Base-by-base conservation (phyloP, 2,888 invertebrate genomes). In the Embidobia sp. region DNA sequence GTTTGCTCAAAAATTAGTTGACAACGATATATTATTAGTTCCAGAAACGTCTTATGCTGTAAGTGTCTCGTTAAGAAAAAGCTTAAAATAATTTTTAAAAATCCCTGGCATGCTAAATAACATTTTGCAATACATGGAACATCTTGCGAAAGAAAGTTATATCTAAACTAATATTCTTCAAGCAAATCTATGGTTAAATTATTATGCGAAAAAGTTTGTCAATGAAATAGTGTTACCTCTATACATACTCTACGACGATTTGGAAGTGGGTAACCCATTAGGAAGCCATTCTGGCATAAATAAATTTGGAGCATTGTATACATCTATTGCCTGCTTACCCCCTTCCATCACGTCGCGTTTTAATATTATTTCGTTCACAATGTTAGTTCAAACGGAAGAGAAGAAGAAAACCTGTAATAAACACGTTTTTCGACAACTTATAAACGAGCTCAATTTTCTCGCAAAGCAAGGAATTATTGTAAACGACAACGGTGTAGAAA, bases 111-210 rank as follows among this genome's bases (percentile, higher is more conserved):
- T 18, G 6, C 18, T 16, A 4, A 35, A 35, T 4, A 3, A 13
- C 8, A 35, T 35, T 35, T 35, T 35, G 3, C 11, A n/a, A 18
- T 66, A 66, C 10, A 55, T 29, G n/a, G 37, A 66, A 7, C 7
- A 42, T 18, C 16, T 66, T 16, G 15, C 16, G 10, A 16, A 42
- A 53, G 15, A 67, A 19, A 31, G 7, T 13, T 7, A 18, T 31
- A 67, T 55, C n/a, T 15, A 44, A 16, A 26, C 11, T 4, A 35
- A 35, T 35, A 13, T 35, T 4, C 8, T 13, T 35, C 35, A 35
- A 13, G 35, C 13, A 22, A 8, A 67, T 42, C 31, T 44, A 40
- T 55, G 66, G 44, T 29, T 49, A 35, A 40, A 16, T 37, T 6
- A 13, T 37, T 35, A 35, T 35, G 2, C 35, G 8, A 5, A 11